Evolutionary conservation across 2,888 invertebrate genomes (phyloP), one percentile per base, ranked within the genome.

Genomic region (Esperia sulphurella): DNA sequence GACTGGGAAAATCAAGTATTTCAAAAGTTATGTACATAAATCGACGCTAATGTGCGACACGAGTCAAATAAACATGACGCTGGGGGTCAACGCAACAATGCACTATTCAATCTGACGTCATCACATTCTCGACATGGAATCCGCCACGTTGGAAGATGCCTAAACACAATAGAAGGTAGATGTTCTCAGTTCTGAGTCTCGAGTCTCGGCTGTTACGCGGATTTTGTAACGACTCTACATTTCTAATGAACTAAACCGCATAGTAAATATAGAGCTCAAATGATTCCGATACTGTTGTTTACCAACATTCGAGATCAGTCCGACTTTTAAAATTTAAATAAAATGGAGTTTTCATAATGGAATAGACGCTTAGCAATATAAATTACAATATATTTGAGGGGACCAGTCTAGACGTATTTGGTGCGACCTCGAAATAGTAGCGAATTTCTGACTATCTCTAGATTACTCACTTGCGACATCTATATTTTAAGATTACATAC

Each of bases 1-100:
- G 49, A 68, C 65, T 67, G 62, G 55, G 43, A 55, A 51, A 64
- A 63, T 65, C 73, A 71, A 64, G 70, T 69, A 70, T 69, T 65
- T 59, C 58, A 54, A 63, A 37, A 8, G 30, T 48, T 46, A 51
- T 51, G 51, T 42, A 44, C 46, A 46, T 52, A 46, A 31, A 46
- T 50, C 44, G 41, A 8, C 42, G 41, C 51, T 51, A 48, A 50
- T 55, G 52, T 29, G 47, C 40, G 35, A 54, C 50, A 51, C 54
- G 53, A 55, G 49, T 49, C 50, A 45, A 38, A 51, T 55, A 55
- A 57, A 55, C 55, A 53, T 53, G 55, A 48, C 48, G 33, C 37
- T 8, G 54, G 55, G 57, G 59, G 55, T 61, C 56, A 59, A 55
- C 49, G 48, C 58, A 55, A 59, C 55, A 55, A 58, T 59, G 57